Evolutionary conservation across 1,140 invertebrate genomes (phyloP), one percentile per base, ranked within the genome.

Genomic region (Zaprionus tsacasi): DNA sequence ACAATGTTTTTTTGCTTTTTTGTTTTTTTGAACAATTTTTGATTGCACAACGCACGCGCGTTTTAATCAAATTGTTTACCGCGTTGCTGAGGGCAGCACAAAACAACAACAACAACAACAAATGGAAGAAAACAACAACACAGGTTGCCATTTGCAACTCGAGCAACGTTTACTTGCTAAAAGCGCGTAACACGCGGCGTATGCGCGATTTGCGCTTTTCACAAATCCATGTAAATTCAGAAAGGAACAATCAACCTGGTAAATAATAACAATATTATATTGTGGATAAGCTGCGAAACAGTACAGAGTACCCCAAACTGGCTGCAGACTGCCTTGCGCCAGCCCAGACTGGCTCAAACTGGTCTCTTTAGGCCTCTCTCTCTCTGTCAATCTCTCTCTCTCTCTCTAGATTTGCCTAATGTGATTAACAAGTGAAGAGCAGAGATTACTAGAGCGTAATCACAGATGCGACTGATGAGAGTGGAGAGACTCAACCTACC

Each of bases 131-230:
- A 87, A 76, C 27, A 70, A 63, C 40, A 17, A 30, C 52, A 30
- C 27, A 68, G 50, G 59, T 25, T 21, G 17, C 45, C 45, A 10
- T 50, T 17, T 50, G 45, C 45, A 21, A 25, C 5, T 11, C 0
- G 4, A 17, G 21, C 52, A 25, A 17, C 58, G 45, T 25, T 70
- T 55, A 74, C 55, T 80, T 82, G 59, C 80, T 87, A 87, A 87
- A 88, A 87, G 70, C 80, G 78, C 25, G 77, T 70, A 75, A 67
- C 61, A 88, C 50, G 50, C 57, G 70, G 80, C 83, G 83, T 87
- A 87, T 87, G 45, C 77, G 83, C 83, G 33, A 83, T 83, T 21
- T 70, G 63, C 69, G 82, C 73, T 81, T 88, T 88, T 88, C 78
- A 83, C 81, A 88, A 82, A 54, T 58, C 68, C 57, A 66, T 88